A percentile compares a stretch with the other conserved stretches of the same genome.
phyloP scores from a whole-genome alignment of 2,797 vertebrate species.

The Podarcis siculus region DNA sequence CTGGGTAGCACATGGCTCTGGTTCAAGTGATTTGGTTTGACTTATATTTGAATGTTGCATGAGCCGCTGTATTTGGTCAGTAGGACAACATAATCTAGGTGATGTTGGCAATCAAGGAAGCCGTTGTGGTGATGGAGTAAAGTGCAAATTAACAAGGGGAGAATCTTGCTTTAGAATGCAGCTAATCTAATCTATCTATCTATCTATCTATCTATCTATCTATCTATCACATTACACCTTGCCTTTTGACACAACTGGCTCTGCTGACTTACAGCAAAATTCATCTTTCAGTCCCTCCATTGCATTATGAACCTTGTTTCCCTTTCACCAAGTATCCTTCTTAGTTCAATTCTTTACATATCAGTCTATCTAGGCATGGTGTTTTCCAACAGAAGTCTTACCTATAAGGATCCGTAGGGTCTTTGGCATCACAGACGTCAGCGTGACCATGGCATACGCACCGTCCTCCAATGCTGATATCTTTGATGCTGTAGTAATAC shows the following conservation, averaged over 20 bases:
- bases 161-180: background rate
- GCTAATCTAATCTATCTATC: background rate
- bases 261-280: background rate
- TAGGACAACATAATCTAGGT: background rate
- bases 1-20: background rate
- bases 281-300: background rate
- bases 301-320: background rate
- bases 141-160: background rate
- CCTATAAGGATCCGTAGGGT: conserved; percentile 92
- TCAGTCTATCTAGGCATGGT: background rate
- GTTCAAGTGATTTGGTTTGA: background rate
- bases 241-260: background rate
- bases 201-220: too few relatives aligned
- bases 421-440: conserved; percentile 89
- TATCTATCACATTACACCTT: background rate
- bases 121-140: background rate
- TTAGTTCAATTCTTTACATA: background rate
- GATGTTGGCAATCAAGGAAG: background rate
- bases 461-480: conserved; percentile 89
- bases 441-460: conserved; percentile 89
- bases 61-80: background rate
- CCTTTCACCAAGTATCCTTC: background rate
- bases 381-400: conserved; percentile 62
- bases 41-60: background rate
- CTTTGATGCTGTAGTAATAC: conserved; percentile 94